Evolutionary conservation across 2,113 vertebrate genomes (phyloP), one percentile per base, ranked within the genome.

Genomic region (Echinops telfairi): DNA sequence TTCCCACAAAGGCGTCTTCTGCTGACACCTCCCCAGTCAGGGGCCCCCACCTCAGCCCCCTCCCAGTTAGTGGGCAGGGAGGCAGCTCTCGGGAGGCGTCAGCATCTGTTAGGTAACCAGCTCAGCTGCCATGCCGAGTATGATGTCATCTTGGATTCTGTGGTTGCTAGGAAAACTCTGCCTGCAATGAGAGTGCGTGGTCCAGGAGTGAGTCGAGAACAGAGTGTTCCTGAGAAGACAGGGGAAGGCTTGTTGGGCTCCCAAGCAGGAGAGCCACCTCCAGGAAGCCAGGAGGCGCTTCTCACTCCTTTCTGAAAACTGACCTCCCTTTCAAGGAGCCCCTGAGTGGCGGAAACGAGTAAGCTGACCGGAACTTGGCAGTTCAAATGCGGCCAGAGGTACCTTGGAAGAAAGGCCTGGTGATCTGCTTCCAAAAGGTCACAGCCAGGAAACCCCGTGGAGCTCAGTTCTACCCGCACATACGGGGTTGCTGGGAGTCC

Each of bases 161-260:
- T 0, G 3, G 97, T 97, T 98, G 97, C 97, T 96, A 96, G 91
- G 97, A 62, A 92, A 60, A 75, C 92, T 88, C 94, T 96, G 96
- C 97, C 95, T 96, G 93, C 93, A 91, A 94, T 17, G 91, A 62
- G 58, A 89, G 25, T 88, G 79, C 95, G 14, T 73, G 57, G 96
- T 93, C 93, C 93, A 92, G 95, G 94, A 96, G 95, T 86, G 86
- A 93, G 95, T 93, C 0, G 27, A 89, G 97, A 97, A 66, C 95
- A 96, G 95, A 95, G 96, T 96, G 96, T 97, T 95, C 95, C 95
- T 1, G 14, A 95, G 96, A 97, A 97, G 91, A 96, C 76, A 92
- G 86, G 92, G 92, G 95, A 89, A 97, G 94, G 94, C 79, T 88
- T 89, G 82, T 71, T 87, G 96, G 96, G 93, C 94, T 96, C 92